Conservation (phyloP, 2,797 vertebrate species). For the Urophycis tenuis region DNA sequence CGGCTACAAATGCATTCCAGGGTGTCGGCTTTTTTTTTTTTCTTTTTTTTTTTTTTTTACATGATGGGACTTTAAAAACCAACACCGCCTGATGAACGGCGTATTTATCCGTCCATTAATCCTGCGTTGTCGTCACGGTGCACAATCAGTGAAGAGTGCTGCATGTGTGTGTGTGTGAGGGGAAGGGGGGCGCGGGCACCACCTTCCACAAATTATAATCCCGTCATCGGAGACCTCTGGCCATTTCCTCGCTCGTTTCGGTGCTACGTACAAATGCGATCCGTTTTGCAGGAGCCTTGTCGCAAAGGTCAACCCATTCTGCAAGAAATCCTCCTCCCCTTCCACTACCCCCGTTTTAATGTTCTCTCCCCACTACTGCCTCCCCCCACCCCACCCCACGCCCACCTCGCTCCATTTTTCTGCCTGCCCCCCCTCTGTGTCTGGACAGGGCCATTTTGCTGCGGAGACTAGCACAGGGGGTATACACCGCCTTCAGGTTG, state of each 20-base stretch:
- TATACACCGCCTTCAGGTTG: slow-evolving; percentile 52
- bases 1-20: neutral
- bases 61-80: neutral
- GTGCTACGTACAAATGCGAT: slow-evolving; percentile 50
- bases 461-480: slow-evolving; percentile 51
- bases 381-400: neutral
- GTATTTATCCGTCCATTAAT: neutral
- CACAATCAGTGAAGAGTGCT: neutral
- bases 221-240: neutral
- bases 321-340: slow-evolving; percentile 50
- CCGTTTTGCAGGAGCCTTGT: slow-evolving; percentile 46
- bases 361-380: neutral
- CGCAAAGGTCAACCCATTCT: slow-evolving; percentile 65
- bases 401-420: slow-evolving; percentile 7
- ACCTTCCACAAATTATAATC: neutral
- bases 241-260: slow-evolving; percentile 24
- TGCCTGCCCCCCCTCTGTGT: slow-evolving; percentile 18
- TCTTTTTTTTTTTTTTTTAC: neutral
- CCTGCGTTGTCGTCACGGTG: neutral
- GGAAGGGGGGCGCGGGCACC: neutral
- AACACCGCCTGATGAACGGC: neutral
- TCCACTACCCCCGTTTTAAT: slow-evolving; percentile 4
- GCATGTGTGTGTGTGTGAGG: neutral
- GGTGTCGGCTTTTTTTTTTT: neutral
- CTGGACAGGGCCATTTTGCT: slow-evolving; percentile 53